Conservation (phyloP, 2,888 invertebrate genomes). For the Geotrupes spiniger region DNA sequence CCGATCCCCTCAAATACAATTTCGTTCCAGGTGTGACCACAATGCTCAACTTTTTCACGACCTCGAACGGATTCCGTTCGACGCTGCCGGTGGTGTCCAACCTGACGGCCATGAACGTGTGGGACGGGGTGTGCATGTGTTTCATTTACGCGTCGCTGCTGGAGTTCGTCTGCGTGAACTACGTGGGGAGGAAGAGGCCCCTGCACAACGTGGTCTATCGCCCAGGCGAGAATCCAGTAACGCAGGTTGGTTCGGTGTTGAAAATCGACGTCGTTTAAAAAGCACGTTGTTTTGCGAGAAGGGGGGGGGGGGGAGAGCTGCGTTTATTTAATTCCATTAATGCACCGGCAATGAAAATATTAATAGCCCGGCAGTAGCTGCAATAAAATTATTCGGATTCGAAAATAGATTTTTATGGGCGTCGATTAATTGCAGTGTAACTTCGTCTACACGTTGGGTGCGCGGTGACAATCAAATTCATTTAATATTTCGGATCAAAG, state of each 20-base stretch:
- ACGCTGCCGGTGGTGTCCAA: conserved; percentile 92
- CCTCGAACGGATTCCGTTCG: conserved; percentile 88
- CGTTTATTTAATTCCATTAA: too few species aligned
- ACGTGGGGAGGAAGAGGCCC: conserved; percentile 87
- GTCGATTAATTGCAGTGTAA: too few species aligned
- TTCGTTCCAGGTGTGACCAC: conserved; percentile 80
- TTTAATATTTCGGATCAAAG: too few species aligned
- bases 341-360: too few species aligned
- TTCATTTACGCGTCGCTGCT: conserved; percentile 93
- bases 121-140: conserved; percentile 97
- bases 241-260: conserved; percentile 65
- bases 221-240: conserved; percentile 87
- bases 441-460: too few species aligned
- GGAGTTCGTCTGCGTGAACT: conserved; percentile 94
- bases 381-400: too few species aligned
- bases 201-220: conserved; percentile 86
- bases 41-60: conserved; percentile 98
- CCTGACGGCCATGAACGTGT: conserved; percentile 93
- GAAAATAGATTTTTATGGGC: too few species aligned
- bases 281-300: background rate
- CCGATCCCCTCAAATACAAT: background rate
- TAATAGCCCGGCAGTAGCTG: too few species aligned
- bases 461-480: too few species aligned
- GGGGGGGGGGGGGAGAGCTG: too few species aligned
- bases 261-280: too few species aligned